A percentile compares a stretch with the other conserved stretches of the same genome.
These are phyloP conservation scores for Euwallacea similis DNA, from an alignment of 1,140 invertebrate species.

Conservation along the genomic window DNA sequence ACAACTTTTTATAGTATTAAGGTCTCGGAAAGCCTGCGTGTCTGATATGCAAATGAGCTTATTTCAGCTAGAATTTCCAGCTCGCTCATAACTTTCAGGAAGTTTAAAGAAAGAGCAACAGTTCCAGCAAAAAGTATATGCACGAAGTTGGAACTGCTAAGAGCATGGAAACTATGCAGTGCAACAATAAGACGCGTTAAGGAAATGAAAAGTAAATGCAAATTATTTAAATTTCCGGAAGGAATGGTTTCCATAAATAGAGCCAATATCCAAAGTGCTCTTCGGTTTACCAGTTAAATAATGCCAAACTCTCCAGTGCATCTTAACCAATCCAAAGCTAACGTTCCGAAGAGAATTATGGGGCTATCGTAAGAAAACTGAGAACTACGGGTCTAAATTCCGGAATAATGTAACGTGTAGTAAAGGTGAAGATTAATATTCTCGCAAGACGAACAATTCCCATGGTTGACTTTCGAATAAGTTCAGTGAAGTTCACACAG, in stretches of 20 bases:
- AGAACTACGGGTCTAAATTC: constrained; percentile 20
- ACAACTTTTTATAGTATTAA: background rate
- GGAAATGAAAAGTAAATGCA: no score
- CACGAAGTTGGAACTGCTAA: background rate
- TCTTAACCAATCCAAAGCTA: background rate
- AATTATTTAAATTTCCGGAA: no score
- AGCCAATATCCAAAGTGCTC: no score
- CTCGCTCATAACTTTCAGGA: background rate
- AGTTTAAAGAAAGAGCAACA: constrained; percentile 27
- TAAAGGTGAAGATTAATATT: constrained; percentile 37
- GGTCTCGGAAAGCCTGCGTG: constrained; percentile 4
- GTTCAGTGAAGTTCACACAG: constrained; percentile 33
- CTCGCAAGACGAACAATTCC: constrained; percentile 36
- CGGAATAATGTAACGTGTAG: constrained; percentile 27
- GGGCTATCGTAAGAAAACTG: constrained; percentile 15
- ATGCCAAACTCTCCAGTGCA: no score
- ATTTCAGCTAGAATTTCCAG: constrained; percentile 15
- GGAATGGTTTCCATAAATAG: no score
- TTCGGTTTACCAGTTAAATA: no score
- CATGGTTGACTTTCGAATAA: constrained; percentile 38
- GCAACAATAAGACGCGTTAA: no score
- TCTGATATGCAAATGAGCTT: constrained; percentile 27
- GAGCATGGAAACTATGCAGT: no score
- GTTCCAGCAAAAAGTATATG: constrained; percentile 14
- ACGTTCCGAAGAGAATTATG: constrained; percentile 8